phyloP scores from a whole-genome alignment of 2,797 vertebrate species.

The Parauchenoglanis punctatus region DNA sequence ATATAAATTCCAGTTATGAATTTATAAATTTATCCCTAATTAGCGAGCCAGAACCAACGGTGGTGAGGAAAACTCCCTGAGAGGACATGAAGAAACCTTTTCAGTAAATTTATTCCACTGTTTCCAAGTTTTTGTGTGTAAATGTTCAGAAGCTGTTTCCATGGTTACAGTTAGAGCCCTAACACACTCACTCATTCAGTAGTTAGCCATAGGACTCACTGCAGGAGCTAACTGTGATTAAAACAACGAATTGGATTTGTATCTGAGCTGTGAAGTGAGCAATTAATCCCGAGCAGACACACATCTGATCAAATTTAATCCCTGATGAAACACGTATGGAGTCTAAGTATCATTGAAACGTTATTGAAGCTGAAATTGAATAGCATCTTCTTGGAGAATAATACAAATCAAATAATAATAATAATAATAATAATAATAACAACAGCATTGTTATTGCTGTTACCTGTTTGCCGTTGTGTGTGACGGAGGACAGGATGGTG shows the following conservation, averaged over 20 bases:
- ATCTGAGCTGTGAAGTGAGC: not conserved
- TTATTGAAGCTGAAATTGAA: too few species aligned
- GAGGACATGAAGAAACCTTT: too few species aligned
- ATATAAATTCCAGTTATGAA: too few species aligned
- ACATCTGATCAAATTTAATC: not conserved
- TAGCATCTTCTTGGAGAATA: too few species aligned
- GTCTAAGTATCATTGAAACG: too few species aligned
- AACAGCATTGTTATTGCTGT: not conserved
- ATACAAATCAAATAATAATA: not conserved
- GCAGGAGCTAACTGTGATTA: not conserved
- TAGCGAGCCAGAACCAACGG: too few species aligned
- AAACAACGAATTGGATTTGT: not conserved
- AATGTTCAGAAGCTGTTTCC: not conserved
- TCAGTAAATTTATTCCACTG: not conserved
- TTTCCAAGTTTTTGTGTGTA: not conserved
- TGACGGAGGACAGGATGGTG: slow-evolving; percentile 93
- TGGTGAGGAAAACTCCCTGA: too few species aligned
- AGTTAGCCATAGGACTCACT: not conserved
- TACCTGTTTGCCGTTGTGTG: slow-evolving; percentile 95
- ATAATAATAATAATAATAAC: not conserved
- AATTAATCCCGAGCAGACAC: not conserved
- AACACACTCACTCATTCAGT: not conserved
- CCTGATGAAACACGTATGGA: too few species aligned
- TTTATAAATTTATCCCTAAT: too few species aligned
- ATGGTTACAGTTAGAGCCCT: not conserved